Evolutionary conservation across 2,113 vertebrate genomes (phyloP).

Genomic region (Erythrocebus patas): DNA sequence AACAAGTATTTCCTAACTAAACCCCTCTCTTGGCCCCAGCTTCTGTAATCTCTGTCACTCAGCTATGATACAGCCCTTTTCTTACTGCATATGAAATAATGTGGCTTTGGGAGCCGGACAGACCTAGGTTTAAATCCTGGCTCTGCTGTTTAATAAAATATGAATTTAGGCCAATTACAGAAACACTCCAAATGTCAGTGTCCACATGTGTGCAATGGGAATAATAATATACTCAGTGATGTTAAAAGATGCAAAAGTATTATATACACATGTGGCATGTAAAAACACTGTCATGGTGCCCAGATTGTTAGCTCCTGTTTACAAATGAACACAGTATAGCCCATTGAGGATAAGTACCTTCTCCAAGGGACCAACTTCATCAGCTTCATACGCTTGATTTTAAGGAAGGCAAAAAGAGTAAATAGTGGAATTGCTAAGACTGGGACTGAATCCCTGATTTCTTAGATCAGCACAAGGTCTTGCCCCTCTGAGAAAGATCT

Average conservation of each 20-base stretch:
- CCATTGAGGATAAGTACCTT: background rate
- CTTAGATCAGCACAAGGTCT: background rate
- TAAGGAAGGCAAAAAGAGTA: background rate
- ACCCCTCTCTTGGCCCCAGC: background rate
- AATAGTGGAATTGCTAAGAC: background rate
- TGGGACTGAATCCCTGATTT: background rate
- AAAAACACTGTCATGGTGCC: background rate
- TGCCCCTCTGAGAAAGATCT: background rate
- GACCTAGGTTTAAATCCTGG: background rate
- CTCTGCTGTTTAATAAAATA: background rate
- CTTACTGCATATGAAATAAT: background rate
- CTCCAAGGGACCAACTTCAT: background rate
- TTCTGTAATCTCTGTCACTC: background rate
- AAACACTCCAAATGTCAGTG: background rate
- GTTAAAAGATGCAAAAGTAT: background rate
- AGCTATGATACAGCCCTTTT: background rate
- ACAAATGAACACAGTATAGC: background rate
- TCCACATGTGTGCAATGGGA: background rate
- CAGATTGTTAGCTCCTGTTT: background rate
- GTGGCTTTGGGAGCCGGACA: background rate
- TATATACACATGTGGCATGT: rapidly evolving
- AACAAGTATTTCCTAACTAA: background rate
- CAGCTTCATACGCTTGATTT: background rate
- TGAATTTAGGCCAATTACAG: background rate
- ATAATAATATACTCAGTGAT: background rate